phyloP scores from a whole-genome alignment of 92 coral and sea anemone species.

The Epizoanthus rinbou region DNA sequence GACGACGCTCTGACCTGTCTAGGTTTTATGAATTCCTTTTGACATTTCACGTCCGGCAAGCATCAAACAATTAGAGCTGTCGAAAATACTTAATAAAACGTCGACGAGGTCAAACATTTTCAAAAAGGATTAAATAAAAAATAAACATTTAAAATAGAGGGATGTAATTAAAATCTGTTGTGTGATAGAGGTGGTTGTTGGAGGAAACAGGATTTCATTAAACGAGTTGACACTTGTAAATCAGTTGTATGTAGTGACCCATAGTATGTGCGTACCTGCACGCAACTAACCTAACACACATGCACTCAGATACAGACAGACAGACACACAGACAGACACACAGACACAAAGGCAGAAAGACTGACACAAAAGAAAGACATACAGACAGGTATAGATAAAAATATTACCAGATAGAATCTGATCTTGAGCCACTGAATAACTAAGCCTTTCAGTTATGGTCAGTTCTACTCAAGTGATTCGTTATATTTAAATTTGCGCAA shows the following conservation, averaged over 20 bases:
- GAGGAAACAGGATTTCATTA: not conserved
- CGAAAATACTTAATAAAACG: slow-evolving; percentile 5
- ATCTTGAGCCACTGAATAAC: not conserved
- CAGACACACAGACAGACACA: not conserved
- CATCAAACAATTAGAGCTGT: slow-evolving; percentile 1
- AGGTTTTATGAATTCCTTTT: not conserved
- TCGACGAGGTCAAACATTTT: not conserved
- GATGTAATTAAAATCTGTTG: slow-evolving; percentile 4
- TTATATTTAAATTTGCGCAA: too few species aligned
- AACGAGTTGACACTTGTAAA: not conserved
- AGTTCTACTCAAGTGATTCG: not conserved
- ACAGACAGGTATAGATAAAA: not conserved
- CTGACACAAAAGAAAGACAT: not conserved
- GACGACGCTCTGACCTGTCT: not conserved
- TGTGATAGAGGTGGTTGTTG: not conserved
- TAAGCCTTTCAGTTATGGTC: not conserved
- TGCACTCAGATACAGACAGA: not conserved
- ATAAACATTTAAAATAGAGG: not conserved
- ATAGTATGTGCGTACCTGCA: not conserved
- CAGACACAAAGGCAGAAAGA: not conserved
- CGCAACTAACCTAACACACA: not conserved
- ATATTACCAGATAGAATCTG: not conserved
- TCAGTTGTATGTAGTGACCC: not conserved
- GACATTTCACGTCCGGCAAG: slow-evolving; percentile 7
- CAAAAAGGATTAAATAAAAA: not conserved